A percentile compares a stretch with the other conserved stretches of the same genome.
These are phyloP conservation scores for Habrosyne pyritoides DNA, from an alignment of 2,888 invertebrate species.

Conservation along the genomic window DNA sequence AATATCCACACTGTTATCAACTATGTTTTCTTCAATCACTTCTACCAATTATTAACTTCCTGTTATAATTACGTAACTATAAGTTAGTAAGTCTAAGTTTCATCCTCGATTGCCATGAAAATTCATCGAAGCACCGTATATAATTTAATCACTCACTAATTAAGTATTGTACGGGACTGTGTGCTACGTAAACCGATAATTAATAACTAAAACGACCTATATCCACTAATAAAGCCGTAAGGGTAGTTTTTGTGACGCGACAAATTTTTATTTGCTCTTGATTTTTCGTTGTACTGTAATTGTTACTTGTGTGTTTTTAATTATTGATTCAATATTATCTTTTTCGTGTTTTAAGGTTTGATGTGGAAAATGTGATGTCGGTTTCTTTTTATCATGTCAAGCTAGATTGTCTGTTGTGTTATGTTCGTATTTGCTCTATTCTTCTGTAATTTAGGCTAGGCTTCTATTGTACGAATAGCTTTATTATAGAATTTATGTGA, in stretches of 20 bases:
- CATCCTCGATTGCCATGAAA: neutral
- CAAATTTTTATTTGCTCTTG: neutral
- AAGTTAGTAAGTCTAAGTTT: neutral
- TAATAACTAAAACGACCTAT: slow-evolving; percentile 23
- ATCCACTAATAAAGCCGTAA: slow-evolving; percentile 13
- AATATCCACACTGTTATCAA: neutral
- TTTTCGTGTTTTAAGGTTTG: too few relatives aligned
- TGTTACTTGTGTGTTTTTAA: neutral
- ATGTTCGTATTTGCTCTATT: too few relatives aligned
- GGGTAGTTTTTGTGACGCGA: slow-evolving; percentile 1
- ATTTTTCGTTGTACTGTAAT: neutral
- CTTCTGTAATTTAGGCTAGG: too few relatives aligned
- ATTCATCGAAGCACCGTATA: slow-evolving; percentile 11
- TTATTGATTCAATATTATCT: neutral
- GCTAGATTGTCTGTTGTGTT: too few relatives aligned
- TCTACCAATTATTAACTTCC: neutral
- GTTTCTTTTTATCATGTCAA: too few relatives aligned
- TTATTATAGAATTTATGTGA: too few relatives aligned
- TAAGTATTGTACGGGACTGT: slow-evolving; percentile 27
- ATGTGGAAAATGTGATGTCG: too few relatives aligned
- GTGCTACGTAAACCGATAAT: slow-evolving; percentile 35
- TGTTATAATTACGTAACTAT: neutral
- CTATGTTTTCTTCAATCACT: neutral
- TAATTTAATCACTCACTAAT: slow-evolving; percentile 35
- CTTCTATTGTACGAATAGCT: too few relatives aligned